These are phyloP conservation scores for Ptilonorhynchus violaceus DNA, from an alignment of 2,113 vertebrate species.

Conservation along the genomic window DNA sequence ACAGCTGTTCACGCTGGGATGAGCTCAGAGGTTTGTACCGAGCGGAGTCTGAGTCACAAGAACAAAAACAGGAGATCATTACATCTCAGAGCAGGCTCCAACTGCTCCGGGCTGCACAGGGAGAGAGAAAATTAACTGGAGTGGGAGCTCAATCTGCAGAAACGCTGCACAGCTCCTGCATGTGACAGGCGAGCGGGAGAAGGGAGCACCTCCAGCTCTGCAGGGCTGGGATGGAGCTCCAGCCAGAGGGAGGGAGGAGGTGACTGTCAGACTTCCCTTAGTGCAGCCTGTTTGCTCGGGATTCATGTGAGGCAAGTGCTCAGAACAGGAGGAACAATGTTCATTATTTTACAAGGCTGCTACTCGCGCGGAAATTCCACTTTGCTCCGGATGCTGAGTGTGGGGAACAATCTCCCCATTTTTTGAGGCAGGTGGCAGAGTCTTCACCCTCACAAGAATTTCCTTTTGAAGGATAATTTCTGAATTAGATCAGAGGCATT, in stretches of 20 bases:
- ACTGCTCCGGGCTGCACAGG: conserved; percentile 30
- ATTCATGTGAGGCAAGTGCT: background rate
- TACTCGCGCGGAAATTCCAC: background rate
- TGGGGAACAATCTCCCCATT: background rate
- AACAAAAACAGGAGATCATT: conserved; percentile 42
- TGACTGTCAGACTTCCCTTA: background rate
- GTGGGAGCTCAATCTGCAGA: background rate
- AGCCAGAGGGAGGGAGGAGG: background rate
- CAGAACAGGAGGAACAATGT: background rate
- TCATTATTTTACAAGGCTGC: background rate
- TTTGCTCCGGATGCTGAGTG: background rate
- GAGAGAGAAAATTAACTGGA: conserved; percentile 39
- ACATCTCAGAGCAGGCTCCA: background rate
- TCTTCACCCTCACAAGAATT: background rate
- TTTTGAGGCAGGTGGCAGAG: background rate
- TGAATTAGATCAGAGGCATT: background rate
- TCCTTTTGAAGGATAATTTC: background rate
- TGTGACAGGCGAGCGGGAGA: background rate
- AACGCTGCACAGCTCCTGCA: background rate
- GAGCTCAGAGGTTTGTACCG: conserved; percentile 2
- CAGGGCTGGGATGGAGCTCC: background rate
- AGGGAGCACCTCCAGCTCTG: background rate
- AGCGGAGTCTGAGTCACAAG: conserved; percentile 46
- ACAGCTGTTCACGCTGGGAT: conserved; percentile 54
- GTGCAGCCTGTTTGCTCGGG: background rate